A percentile compares a stretch with the other conserved stretches of the same genome.
phyloP scores from a whole-genome alignment of 2,113 vertebrate species.

The Platycercus adscitus region DNA sequence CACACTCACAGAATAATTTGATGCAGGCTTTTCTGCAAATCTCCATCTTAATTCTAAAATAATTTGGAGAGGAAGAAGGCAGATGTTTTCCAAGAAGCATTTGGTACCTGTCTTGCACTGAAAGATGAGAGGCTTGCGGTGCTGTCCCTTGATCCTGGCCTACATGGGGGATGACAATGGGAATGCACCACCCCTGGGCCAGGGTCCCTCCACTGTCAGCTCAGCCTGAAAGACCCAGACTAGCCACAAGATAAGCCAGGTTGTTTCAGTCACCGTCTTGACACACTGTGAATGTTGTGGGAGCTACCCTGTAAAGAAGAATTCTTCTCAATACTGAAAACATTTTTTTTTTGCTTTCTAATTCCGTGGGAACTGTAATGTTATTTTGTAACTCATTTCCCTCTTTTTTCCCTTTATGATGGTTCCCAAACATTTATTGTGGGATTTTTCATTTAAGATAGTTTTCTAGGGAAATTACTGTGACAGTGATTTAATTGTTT shows the following conservation, averaged over 20 bases:
- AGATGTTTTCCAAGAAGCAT: not conserved
- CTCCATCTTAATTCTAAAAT: slow-evolving; percentile 31
- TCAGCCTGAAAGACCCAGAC: not conserved
- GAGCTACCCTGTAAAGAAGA: not conserved
- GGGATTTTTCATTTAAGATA: slow-evolving; percentile 63
- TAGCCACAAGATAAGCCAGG: not conserved
- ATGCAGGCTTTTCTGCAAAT: slow-evolving; percentile 19
- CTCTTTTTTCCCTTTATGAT: slow-evolving; percentile 1
- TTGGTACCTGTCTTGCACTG: not conserved
- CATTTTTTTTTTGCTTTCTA: not conserved
- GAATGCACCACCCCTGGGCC: not conserved
- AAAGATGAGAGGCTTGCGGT: not conserved
- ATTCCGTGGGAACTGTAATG: not conserved
- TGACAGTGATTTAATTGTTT: slow-evolving; percentile 69
- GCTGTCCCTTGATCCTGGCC: not conserved
- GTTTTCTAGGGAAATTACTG: slow-evolving; percentile 60
- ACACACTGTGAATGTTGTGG: not conserved
- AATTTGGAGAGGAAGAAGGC: not conserved
- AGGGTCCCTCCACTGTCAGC: accelerated
- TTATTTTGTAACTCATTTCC: slow-evolving; percentile 35
- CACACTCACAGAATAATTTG: not conserved
- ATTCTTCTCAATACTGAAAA: not conserved
- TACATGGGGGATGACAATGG: not conserved
- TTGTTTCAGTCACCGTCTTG: not conserved
- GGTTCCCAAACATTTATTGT: slow-evolving; percentile 57